phyloP scores from a whole-genome alignment of 2,113 vertebrate species.

The Corythoichthys intestinalis region DNA sequence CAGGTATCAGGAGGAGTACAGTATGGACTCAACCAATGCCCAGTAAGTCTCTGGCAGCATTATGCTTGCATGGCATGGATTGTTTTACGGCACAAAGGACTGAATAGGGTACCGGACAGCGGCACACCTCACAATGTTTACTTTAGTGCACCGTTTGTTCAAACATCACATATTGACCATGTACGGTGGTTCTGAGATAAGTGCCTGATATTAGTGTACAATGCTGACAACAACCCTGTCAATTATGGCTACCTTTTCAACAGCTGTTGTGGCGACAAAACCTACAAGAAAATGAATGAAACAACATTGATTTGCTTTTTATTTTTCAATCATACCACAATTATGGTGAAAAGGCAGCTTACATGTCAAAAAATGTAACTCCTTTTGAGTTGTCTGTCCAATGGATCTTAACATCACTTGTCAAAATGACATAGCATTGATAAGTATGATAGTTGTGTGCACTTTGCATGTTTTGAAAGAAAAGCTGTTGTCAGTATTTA shows the following conservation, averaged over 20 bases:
- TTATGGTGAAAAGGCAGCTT: conserved; percentile 54
- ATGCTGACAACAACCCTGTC: not conserved
- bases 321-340: conserved; percentile 17
- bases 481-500: too few relatives aligned
- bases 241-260: conserved; percentile 53
- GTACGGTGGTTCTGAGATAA: conserved; percentile 1
- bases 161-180: conserved; percentile 9
- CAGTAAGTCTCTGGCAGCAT: conserved; percentile 74
- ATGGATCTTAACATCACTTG: not conserved
- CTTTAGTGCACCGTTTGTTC: conserved; percentile 2
- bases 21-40: conserved; percentile 88
- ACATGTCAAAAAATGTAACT: conserved; percentile 9
- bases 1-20: conserved; percentile 86
- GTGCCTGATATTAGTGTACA: conserved; percentile 5
- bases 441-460: not conserved
- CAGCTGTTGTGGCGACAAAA: conserved; percentile 30
- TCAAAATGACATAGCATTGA: not conserved
- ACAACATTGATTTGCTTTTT: not conserved
- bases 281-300: not conserved
- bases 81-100: conserved; percentile 26
- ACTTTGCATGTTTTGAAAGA: not conserved
- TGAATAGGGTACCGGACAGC: conserved; percentile 3
- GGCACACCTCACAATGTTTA: conserved; percentile 10
- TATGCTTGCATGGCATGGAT: conserved; percentile 63
- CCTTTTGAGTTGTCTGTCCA: conserved; percentile 16